phyloP scores from a whole-genome alignment of 2,888 invertebrate species.

The Andricus quercusramuli region DNA sequence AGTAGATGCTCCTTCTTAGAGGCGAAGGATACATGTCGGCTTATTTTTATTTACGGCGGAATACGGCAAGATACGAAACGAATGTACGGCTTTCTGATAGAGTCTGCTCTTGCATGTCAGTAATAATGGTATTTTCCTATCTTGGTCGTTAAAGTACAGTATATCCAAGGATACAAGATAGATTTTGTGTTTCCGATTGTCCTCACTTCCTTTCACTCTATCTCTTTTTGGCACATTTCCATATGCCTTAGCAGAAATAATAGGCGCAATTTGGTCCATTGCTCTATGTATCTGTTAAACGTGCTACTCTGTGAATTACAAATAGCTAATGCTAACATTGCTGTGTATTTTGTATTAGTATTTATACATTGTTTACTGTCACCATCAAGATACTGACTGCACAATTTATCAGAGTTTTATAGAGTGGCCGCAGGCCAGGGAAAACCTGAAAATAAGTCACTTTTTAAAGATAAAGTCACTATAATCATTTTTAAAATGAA shows the following conservation, averaged over 20 bases:
- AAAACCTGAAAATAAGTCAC: too few species aligned
- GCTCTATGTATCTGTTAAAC: constrained; percentile 18
- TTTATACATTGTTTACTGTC: too few species aligned
- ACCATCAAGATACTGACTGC: too few species aligned
- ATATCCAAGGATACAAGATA: constrained; percentile 27
- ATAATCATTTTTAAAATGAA: too few species aligned
- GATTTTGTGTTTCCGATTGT: constrained; percentile 25
- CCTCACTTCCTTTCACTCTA: constrained; percentile 16
- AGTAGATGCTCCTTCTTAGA: constrained; percentile 18
- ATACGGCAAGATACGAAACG: constrained; percentile 10
- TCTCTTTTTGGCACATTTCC: constrained; percentile 28
- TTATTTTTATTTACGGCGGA: constrained; percentile 17
- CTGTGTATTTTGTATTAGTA: neutral
- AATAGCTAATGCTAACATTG: neutral
- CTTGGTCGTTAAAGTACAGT: constrained; percentile 16
- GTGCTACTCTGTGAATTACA: constrained; percentile 4
- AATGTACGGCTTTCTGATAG: constrained; percentile 21
- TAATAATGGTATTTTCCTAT: constrained; percentile 17
- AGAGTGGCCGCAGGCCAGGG: too few species aligned
- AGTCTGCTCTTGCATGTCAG: constrained; percentile 13
- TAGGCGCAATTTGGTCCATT: constrained; percentile 15
- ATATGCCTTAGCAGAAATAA: neutral
- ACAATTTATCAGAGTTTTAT: too few species aligned
- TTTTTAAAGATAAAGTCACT: too few species aligned
- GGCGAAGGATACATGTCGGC: constrained; percentile 24